phyloP scores from a whole-genome alignment of 2,797 vertebrate genomes.

The Podarcis siculus region DNA sequence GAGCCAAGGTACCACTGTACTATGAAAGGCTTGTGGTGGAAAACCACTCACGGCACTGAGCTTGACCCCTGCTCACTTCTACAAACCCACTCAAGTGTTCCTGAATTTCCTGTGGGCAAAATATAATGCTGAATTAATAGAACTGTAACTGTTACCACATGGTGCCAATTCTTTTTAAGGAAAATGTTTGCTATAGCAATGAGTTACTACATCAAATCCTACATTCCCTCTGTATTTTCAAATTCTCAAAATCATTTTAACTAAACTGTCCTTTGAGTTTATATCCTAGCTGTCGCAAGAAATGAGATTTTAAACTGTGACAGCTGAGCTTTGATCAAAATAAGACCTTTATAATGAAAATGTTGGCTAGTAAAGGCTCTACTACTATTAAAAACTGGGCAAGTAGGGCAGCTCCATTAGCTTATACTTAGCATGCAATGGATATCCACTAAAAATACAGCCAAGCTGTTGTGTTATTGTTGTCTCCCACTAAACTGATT shows the following conservation, averaged over 20 bases:
- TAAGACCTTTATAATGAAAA: conserved; percentile 7
- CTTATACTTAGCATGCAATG: not conserved
- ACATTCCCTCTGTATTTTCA: not conserved
- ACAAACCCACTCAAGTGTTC: not conserved
- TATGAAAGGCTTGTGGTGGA: not conserved
- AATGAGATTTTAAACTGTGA: conserved; percentile 17
- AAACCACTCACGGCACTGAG: not conserved
- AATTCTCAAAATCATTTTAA: not conserved
- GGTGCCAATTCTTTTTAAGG: not conserved
- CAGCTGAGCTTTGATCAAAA: conserved; percentile 24
- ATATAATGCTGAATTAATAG: not conserved
- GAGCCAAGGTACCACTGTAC: not conserved
- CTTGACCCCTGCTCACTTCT: not conserved
- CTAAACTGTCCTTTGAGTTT: not conserved
- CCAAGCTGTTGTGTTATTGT: not conserved
- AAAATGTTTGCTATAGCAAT: not conserved
- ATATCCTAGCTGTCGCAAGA: not conserved
- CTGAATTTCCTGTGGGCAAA: not conserved
- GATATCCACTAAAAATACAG: conserved; percentile 25
- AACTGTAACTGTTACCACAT: not conserved
- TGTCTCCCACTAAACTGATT: not conserved
- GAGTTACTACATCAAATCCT: not conserved
- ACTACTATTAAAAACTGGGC: not conserved
- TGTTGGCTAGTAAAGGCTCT: not conserved
- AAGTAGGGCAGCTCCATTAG: not conserved